Base-by-base conservation (phyloP, 2,888 invertebrate species). In the Rapana venosa region DNA sequence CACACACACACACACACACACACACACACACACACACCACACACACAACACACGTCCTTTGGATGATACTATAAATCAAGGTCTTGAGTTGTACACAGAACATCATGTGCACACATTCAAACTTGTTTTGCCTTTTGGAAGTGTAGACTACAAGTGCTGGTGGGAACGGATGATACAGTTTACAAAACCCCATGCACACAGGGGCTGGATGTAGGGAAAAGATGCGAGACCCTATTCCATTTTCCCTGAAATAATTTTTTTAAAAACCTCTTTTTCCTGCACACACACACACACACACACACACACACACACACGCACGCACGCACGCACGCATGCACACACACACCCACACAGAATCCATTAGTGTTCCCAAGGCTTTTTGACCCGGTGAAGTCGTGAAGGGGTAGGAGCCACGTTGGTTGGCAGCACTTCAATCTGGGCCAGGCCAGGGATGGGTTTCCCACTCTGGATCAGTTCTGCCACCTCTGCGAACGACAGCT, bases 361-460 rank as follows among this genome's bases (percentile, higher is more conserved):
- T 66, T 66, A 86, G 20, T 79, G 13, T 87, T 93, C 93, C 93
- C 93, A 93, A 0, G 93, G 93, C 87, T 93, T 93, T 83, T 88
- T 89, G 36, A 90, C 90, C 70, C 92, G 90, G 70, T 87, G 79
- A n/a, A 91, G 58, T 30, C 77, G 77, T 22, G 92, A 88, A 2
- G 93, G 92, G 13, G 93, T 90, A 26, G 92, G 92, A 17, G 90
- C 89, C 35, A 91, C 89, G 89, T 93, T 92, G 35, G 92, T 91
- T 32, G 93, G 92, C 74, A 92, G 89, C 79, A 93, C 92, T 30
- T 93, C 91, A 17, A 92, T 87, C 13, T 91, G 91, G 36, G 92
- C 90, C 36, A 92, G 87, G 15, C 91, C 93, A 17, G 93, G 93
- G 36, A 93, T 91, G 87, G 91, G 91, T 22, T 91, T 90, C 15